Conservation (phyloP, 2,888 invertebrate species). For the Nemotelus nigrinus region DNA sequence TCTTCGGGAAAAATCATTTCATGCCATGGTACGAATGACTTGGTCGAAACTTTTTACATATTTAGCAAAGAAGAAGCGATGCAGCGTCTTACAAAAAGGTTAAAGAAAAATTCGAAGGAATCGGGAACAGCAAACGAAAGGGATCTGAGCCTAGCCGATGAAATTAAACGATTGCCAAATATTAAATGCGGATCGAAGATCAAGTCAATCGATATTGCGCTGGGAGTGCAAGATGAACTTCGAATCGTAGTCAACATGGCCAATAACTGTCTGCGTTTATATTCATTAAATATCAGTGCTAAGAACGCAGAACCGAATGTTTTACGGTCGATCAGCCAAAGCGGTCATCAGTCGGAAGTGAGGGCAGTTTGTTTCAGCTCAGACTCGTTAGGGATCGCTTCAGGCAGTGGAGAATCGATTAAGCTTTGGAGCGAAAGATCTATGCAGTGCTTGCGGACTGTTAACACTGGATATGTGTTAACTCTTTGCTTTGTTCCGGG, state of each 20-base stretch:
- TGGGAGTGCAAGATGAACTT: conserved; percentile 78
- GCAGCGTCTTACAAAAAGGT: conserved; percentile 76
- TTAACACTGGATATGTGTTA: conserved; percentile 74
- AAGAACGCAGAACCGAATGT: conserved; percentile 68
- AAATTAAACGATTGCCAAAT: conserved; percentile 74
- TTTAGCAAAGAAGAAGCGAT: conserved; percentile 79
- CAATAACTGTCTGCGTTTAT: conserved; percentile 81
- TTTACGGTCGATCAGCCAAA: conserved; percentile 73
- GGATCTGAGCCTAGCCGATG: conserved; percentile 73
- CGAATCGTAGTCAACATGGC: conserved; percentile 73
- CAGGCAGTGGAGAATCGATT: conserved; percentile 86
- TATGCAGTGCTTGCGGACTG: conserved; percentile 76
- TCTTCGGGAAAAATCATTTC: conserved; percentile 76
- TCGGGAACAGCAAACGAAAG: conserved; percentile 57
- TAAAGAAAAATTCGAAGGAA: conserved; percentile 74
- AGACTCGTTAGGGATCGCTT: conserved; percentile 86
- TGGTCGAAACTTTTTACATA: conserved; percentile 85
- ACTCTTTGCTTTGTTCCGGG: conserved; percentile 83
- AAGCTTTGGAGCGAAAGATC: conserved; percentile 90
- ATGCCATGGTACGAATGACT: conserved; percentile 84
- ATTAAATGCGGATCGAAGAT: conserved; percentile 75
- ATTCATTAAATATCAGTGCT: conserved; percentile 67
- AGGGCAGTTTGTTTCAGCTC: conserved; percentile 88
- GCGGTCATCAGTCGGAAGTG: conserved; percentile 92
- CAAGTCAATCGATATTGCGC: conserved; percentile 75